Evolutionary conservation across 2,797 vertebrate species (phyloP), one percentile per base, ranked within the genome.

Genomic region (Anas capensis): DNA sequence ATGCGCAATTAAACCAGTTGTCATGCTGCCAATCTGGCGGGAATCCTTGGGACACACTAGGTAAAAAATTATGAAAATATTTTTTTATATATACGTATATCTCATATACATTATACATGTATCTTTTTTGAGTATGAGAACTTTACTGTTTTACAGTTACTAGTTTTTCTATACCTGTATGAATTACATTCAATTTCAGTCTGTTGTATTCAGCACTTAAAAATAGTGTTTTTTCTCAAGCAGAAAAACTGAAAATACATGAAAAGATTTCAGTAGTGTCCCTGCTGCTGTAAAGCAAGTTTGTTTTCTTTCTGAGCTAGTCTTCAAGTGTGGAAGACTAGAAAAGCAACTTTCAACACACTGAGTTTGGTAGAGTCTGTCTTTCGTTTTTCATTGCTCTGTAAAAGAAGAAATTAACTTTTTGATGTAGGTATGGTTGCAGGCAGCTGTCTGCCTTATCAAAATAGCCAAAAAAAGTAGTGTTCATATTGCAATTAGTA

Each of bases 1-100:
- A 96, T 99, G 99, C 97, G 99, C 99, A 92, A 99, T 99, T 94
- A 99, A 99, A 96, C 99, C 99, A 7, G 99, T 99, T 91, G 99
- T 99, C 69, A 99, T 99, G 99, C 98, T 99, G 77, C 99, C 99
- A 8, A 98, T 99, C 94, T 99, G 99, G 99, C 98, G 99, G 93
- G 99, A 99, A 89, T 99, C 99, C 9, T 97, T 99, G 86, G 99
- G 99, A 20, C 99, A 99, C 82, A 99, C 99, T 18, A 99, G 99
- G 99, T 99, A 95, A 98, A 97, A 64, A 42, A 64, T 21, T 20
- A 64, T n/a, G 29, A 61, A 40, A 62, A 51, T 51, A 49, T 48
- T 23, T 49, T 24, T 49, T 12, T 24, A 13, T 49, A 14, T 49
- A 24, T 49, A 24, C 8, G 48, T 49, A 49, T 49, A 24, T 49